phyloP scores from a whole-genome alignment of 1,140 invertebrate species.

The Zaprionus nigranus region DNA sequence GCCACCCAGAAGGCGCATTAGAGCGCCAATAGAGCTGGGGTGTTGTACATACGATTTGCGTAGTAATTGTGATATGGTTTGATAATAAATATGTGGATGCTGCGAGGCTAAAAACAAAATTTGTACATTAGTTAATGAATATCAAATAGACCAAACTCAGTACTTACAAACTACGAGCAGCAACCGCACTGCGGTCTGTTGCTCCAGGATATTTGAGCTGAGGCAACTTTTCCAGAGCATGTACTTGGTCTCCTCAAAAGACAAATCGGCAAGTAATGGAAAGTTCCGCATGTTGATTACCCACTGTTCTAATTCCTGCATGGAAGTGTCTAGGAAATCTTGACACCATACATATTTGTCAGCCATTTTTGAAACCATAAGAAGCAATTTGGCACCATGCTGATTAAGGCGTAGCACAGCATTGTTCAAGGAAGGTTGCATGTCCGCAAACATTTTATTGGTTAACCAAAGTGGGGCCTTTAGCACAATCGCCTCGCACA shows the following conservation, averaged over 20 bases:
- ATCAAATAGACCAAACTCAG: neutral
- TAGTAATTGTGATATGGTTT: conserved; percentile 78
- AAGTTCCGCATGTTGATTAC: conserved; percentile 74
- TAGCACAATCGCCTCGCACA: conserved; percentile 64
- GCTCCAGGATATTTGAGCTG: conserved; percentile 72
- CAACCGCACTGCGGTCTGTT: conserved; percentile 85
- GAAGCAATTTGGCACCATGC: conserved; percentile 68
- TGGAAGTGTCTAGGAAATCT: conserved; percentile 85
- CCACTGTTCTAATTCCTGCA: conserved; percentile 84
- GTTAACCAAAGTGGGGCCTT: conserved; percentile 75
- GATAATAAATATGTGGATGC: conserved; percentile 79
- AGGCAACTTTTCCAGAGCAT: conserved; percentile 78
- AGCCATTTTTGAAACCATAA: conserved; percentile 70
- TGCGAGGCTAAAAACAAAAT: conserved; percentile 66
- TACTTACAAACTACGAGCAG: conserved; percentile 79
- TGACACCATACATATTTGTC: conserved; percentile 79
- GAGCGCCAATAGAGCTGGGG: conserved; percentile 84
- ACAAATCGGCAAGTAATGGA: conserved; percentile 71
- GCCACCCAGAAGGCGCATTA: conserved; percentile 85
- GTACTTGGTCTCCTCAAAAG: conserved; percentile 74
- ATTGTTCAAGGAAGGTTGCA: conserved; percentile 82
- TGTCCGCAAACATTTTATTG: conserved; percentile 76
- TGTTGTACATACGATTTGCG: conserved; percentile 66
- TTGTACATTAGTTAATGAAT: neutral
- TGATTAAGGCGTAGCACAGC: conserved; percentile 66